Base-by-base conservation (phyloP, 2,888 invertebrate genomes). In the Heteropelma amictum region DNA sequence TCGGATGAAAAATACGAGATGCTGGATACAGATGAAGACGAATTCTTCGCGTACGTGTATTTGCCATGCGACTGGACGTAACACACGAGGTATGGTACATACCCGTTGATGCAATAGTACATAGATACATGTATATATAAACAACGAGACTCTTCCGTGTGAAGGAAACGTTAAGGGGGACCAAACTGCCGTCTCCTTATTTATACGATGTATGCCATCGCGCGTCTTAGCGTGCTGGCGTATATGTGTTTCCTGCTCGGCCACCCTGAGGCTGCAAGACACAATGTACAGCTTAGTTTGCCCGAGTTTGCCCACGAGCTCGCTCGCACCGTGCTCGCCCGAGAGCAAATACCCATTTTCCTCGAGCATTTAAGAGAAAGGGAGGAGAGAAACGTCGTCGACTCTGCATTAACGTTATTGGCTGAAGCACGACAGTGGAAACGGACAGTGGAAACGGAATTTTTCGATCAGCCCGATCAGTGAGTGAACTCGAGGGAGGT, bases 151-250 rank as follows among this genome's bases (percentile, higher is more conserved):
- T 58, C 14, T 75, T 72, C 68, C 77, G 77, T 79, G 78, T 71
- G 56, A 60, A 42, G 35, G 56, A 67, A 68, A 77, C 72, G 72
- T 79, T 77, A 77, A 49, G 61, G 58, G 51, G 61, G 26, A 40
- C 60, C 60, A 71, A 76, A 76, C 65, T 73, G 67, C 68, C 70
- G 77, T 70, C 65, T 60, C 72, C 72, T 77, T 75, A 77, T 78
- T 77, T 78, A n/a, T n/a, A 78, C 77, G 69, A 74, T 75, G 65
- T 65, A 78, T 35, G 40, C 54, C 47, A n/a, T n/a, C n/a, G n/a
- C n/a, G 33, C 68, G 73, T 76, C 74, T 58, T 30, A 49, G n/a
- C 42, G 51, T 19, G 30, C n/a, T n/a, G n/a, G n/a, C n/a, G 21
- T 17, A 33, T 63, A 38, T 63, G 70, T 76, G 65, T 65, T 65